These are phyloP conservation scores for Drosophila colorata DNA, from an alignment of 2,888 invertebrate genomes.

Conservation along the genomic window DNA sequence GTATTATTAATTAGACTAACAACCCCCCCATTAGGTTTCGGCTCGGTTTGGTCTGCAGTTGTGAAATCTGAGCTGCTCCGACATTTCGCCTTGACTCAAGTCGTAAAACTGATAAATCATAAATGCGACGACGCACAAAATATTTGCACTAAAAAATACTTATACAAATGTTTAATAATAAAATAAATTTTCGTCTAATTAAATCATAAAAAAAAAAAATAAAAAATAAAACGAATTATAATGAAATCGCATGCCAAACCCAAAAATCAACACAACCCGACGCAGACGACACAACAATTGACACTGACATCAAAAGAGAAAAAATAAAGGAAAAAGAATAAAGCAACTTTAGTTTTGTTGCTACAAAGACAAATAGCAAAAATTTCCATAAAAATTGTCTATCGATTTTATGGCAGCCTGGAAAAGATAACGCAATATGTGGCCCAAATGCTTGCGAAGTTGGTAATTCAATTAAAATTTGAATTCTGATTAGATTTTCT, in stretches of 20 bases:
- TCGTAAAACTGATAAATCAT: conserved; percentile 59
- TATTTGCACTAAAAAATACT: conserved; percentile 66
- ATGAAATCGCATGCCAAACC: conserved; percentile 70
- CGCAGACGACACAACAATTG: conserved; percentile 60
- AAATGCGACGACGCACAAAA: conserved; percentile 63
- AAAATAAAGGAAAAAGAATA: conserved; percentile 37
- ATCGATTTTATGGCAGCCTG: conserved; percentile 59
- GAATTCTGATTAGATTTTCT: conserved; percentile 47
- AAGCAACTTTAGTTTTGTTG: too few species aligned
- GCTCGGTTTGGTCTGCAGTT: conserved; percentile 20
- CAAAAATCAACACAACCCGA: conserved; percentile 58
- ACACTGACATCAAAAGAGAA: conserved; percentile 72
- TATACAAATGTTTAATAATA: conserved; percentile 38
- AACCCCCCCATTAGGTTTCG: conserved; percentile 51
- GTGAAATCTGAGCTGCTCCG: conserved; percentile 59
- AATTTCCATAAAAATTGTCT: conserved; percentile 68
- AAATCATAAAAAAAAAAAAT: conserved; percentile 66
- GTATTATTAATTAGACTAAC: conserved; percentile 75
- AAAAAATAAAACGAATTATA: conserved; percentile 30
- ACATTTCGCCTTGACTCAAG: conserved; percentile 31
- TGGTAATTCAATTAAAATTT: conserved; percentile 48
- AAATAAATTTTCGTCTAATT: conserved; percentile 67
- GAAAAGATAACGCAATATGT: conserved; percentile 44
- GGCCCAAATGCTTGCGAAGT: conserved; percentile 31
- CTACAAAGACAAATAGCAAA: conserved; percentile 44